Evolutionary conservation across 2,797 vertebrate genomes (phyloP), one percentile per base, ranked within the genome.

Genomic region (Typhlichthys subterraneus): DNA sequence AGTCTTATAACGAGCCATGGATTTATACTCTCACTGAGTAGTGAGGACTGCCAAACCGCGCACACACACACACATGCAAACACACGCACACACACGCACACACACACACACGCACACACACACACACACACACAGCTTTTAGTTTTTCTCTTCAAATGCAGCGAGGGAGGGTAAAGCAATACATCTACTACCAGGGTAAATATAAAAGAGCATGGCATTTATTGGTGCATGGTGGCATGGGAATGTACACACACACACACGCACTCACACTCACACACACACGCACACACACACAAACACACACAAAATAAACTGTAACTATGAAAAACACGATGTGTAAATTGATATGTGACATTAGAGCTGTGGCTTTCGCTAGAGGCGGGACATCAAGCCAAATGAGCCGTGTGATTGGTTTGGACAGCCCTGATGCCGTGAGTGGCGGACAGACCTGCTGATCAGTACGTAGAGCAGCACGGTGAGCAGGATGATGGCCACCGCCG

Each of bases 401-500:
- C 8, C 6, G 33, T 38, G 33, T 38, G 33, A 38, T 38, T 38
- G 33, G 33, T 38, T 38, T 38, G 33, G 33, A 38, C 33, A 79
- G 71, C 98, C 97, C 97, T 97, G 84, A 95, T 94, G 79, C 23
- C 2, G 2, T 23, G 19, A 23, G 19, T 19, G 62, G 33, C 23
- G 51, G 69, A 89, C 92, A 79, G 70, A 99, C 97, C 97, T 97
- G 84, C 95, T 94, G 79, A 98, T 96, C 86, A 98, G 73, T 84
- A 99, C 31, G 51, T 99, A 99, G 73, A 96, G 91, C 81, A 98
- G 90, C 59, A 97, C 94, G 0, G 96, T 96, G 79, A 99, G 95
- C 45, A 99, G 93, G 75, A 99, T 96, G 85, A 98, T 95, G 76
- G 95, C 96, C 68, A 96, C 94, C 0, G 97, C 95, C 0, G 95